Conservation (phyloP, 2,797 vertebrate species). For the Sebastes jordani region DNA sequence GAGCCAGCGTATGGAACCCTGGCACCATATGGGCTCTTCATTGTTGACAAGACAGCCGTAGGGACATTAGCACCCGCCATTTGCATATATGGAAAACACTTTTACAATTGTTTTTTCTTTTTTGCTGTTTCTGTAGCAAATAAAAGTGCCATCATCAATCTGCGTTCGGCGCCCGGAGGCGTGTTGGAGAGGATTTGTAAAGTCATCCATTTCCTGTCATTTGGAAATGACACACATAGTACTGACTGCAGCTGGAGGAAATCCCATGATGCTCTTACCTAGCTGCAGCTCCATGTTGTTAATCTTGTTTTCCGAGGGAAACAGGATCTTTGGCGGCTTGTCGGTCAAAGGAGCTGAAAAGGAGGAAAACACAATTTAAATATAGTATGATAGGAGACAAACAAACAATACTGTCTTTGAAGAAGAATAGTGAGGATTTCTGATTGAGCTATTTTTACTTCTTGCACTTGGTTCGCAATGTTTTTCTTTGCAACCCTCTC, state of each 20-base stretch:
- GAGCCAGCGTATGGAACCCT: constrained; percentile 52
- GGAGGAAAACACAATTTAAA: constrained; percentile 48
- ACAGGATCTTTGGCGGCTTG: constrained; percentile 97
- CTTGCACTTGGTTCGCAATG: neutral
- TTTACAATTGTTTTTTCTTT: constrained; percentile 34
- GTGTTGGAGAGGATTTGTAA: constrained; percentile 64
- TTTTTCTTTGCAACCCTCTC: neutral
- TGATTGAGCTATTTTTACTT: neutral
- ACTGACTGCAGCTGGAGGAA: constrained; percentile 48
- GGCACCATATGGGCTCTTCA: constrained; percentile 76
- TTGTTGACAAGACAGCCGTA: constrained; percentile 79
- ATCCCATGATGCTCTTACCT: constrained; percentile 87
- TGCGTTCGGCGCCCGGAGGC: constrained; percentile 44
- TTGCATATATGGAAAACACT: constrained; percentile 71
- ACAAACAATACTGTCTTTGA: neutral
- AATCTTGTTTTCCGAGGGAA: constrained; percentile 94
- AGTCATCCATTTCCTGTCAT: constrained; percentile 68
- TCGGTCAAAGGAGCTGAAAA: constrained; percentile 95
- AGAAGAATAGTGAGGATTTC: neutral
- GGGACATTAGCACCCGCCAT: constrained; percentile 69
- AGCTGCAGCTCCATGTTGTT: constrained; percentile 95
- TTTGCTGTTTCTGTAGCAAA: constrained; percentile 44
- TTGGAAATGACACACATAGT: constrained; percentile 54
- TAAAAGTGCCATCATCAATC: constrained; percentile 68
- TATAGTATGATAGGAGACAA: neutral